These are phyloP conservation scores for Danaus plexippus DNA, from an alignment of 1,140 invertebrate species.

Conservation along the genomic window DNA sequence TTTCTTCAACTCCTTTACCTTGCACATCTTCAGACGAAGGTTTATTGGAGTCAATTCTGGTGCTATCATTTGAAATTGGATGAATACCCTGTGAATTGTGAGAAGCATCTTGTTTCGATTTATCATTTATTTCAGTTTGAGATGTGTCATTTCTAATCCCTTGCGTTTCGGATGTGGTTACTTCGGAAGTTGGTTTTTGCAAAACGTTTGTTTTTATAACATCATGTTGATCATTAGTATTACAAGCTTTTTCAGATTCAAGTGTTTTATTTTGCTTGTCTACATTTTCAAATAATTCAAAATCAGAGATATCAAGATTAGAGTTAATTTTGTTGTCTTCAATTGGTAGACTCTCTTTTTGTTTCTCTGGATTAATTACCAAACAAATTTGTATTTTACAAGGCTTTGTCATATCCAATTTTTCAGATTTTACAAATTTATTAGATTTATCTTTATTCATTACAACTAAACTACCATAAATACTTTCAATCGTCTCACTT, in stretches of 20 bases:
- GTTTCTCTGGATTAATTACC: slow-evolving; percentile 51
- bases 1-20: slow-evolving; percentile 10
- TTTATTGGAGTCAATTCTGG: slow-evolving; percentile 31
- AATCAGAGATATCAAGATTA: slow-evolving; percentile 35
- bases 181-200: too few relatives aligned
- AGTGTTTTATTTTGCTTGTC: slow-evolving; percentile 5
- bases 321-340: slow-evolving; percentile 17
- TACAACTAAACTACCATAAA: slow-evolving; percentile 53
- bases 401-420: slow-evolving; percentile 30
- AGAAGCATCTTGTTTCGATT: too few relatives aligned
- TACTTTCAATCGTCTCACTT: slow-evolving; percentile 60
- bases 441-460: slow-evolving; percentile 40
- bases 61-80: too few relatives aligned
- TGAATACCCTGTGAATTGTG: too few relatives aligned
- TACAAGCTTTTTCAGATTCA: slow-evolving; percentile 10
- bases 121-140: too few relatives aligned
- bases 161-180: too few relatives aligned
- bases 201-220: too few relatives aligned
- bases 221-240: slow-evolving; percentile 15
- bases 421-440: slow-evolving; percentile 14
- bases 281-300: slow-evolving; percentile 35
- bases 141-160: too few relatives aligned
- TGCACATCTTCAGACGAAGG: slow-evolving; percentile 16
- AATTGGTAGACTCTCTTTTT: slow-evolving; percentile 14
- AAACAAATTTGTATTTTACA: slow-evolving; percentile 63